phyloP scores from a whole-genome alignment of 2,888 invertebrate species.

The Theristus sp. region DNA sequence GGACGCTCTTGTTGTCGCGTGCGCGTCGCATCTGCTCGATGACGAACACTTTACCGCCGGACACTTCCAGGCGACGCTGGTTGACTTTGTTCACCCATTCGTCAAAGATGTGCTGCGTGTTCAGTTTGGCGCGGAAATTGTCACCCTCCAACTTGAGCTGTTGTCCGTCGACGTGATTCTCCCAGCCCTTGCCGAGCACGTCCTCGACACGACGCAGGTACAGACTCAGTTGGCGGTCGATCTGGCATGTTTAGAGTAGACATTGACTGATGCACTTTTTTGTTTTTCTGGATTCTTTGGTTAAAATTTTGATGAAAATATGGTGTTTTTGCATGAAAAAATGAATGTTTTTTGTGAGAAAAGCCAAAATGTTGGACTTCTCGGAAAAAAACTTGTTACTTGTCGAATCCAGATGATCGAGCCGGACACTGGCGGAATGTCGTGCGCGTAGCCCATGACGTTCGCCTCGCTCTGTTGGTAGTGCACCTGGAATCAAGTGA shows the following conservation, averaged over 20 bases:
- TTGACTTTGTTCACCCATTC: conserved; percentile 74
- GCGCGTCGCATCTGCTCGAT: conserved; percentile 14
- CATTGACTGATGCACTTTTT: too few species aligned
- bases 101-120: conserved; percentile 90
- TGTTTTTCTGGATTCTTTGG: too few species aligned
- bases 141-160: conserved; percentile 55
- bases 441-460: conserved; percentile 68
- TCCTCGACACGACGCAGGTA: conserved; percentile 92
- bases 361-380: too few species aligned
- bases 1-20: background rate
- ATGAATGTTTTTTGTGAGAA: too few species aligned
- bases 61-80: conserved; percentile 28
- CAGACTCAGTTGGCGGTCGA: conserved; percentile 85
- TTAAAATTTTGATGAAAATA: too few species aligned
- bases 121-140: conserved; percentile 83
- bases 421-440: conserved; percentile 86
- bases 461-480: conserved; percentile 86
- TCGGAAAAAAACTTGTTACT: too few species aligned
- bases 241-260: too few species aligned
- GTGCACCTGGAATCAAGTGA: conserved; percentile 62
- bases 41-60: conserved; percentile 17
- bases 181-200: conserved; percentile 87
- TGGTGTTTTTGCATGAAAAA: too few species aligned
- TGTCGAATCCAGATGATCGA: conserved; percentile 92
- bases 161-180: conserved; percentile 51